These are phyloP conservation scores for Gracilinanus agilis DNA, from an alignment of 2,113 vertebrate species.

Conservation along the genomic window DNA sequence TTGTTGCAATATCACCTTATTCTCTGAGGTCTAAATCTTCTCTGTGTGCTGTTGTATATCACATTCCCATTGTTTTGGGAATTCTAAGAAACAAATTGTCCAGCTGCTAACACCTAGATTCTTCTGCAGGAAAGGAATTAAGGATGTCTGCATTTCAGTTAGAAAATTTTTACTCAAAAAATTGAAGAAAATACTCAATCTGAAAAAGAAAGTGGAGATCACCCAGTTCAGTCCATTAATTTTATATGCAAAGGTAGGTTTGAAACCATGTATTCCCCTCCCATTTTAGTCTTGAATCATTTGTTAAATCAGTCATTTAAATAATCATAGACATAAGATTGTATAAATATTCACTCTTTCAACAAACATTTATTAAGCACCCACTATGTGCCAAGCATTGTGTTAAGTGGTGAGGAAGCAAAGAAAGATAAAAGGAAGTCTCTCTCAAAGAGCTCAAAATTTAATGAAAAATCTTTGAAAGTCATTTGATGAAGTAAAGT, in stretches of 20 bases:
- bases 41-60: neutral
- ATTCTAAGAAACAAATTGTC: neutral
- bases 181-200: neutral
- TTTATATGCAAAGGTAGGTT: neutral
- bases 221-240: neutral
- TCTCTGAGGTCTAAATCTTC: neutral
- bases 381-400: no score
- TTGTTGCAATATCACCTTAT: neutral
- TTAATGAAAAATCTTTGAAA: no score
- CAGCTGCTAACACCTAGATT: neutral
- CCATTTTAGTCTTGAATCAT: neutral
- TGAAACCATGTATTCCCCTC: neutral
- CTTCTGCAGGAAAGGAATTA: neutral
- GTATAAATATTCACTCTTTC: no score
- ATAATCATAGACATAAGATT: no score
- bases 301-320: no score
- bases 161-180: no score
- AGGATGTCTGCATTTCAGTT: no score
- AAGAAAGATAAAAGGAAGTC: no score
- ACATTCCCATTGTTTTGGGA: constrained; percentile 2
- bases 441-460: no score
- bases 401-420: no score
- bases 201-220: neutral
- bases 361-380: no score
- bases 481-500: no score